Evolutionary conservation across 2,888 invertebrate genomes (phyloP).

Genomic region (Drosophila niveifrons): DNA sequence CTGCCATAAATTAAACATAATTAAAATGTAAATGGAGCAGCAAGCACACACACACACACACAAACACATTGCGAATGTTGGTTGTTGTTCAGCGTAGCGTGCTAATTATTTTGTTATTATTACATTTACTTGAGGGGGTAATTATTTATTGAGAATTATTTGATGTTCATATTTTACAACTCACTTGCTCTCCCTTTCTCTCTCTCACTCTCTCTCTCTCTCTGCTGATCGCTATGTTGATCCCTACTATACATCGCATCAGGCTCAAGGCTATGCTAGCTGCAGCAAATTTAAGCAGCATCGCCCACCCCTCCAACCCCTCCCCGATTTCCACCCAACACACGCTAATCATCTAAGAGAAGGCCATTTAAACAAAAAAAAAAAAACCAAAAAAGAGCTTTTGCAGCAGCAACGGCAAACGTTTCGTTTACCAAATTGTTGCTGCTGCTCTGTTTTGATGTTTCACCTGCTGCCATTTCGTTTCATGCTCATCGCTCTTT

Average conservation of each 20-base stretch:
- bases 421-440: conserved; percentile 61
- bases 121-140: conserved; percentile 8
- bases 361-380: not conserved
- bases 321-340: not conserved
- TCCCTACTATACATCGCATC: conserved; percentile 29
- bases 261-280: conserved; percentile 27
- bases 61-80: conserved; percentile 9
- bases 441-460: conserved; percentile 60
- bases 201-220: too few relatives aligned
- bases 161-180: conserved; percentile 5
- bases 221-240: conserved; percentile 14
- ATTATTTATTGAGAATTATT: conserved; percentile 39
- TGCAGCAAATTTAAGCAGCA: conserved; percentile 16
- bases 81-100: conserved; percentile 11
- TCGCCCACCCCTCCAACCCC: not conserved
- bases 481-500: conserved; percentile 53
- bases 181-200: conserved; percentile 3
- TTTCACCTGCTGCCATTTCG: conserved; percentile 55
- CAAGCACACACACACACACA: conserved; percentile 26
- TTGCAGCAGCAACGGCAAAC: conserved; percentile 17
- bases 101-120: conserved; percentile 34
- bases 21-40: conserved; percentile 69
- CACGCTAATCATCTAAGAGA: not conserved
- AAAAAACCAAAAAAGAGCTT: conserved; percentile 26
- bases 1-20: conserved; percentile 69